These are phyloP conservation scores for Trissoscelio sp. DNA, from an alignment of 2,888 invertebrate genomes.

Conservation along the genomic window DNA sequence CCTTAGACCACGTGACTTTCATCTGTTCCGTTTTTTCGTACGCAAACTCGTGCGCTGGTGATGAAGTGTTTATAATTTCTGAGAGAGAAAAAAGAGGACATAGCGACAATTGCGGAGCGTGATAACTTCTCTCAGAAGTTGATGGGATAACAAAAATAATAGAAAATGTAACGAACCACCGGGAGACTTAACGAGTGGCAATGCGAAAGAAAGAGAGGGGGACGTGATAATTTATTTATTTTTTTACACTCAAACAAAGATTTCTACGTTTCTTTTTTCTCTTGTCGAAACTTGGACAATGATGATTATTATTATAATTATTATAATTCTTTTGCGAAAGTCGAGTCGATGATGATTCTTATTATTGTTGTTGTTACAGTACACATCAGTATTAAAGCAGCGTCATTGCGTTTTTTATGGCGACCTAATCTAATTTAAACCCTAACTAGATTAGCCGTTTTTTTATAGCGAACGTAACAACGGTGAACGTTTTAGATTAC, in stretches of 20 bases:
- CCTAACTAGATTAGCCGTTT: conserved; percentile 57
- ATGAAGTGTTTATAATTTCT: too few relatives aligned
- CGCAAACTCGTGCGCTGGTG: too few relatives aligned
- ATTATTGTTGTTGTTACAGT: conserved; percentile 58
- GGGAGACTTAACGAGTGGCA: conserved; percentile 41
- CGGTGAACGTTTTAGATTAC: conserved; percentile 56
- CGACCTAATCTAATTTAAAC: conserved; percentile 60
- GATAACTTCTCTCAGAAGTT: conserved; percentile 19
- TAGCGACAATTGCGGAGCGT: too few relatives aligned
- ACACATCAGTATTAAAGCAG: conserved; percentile 66
- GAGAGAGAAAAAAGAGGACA: too few relatives aligned
- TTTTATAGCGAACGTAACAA: conserved; percentile 51
- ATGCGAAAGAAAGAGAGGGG: conserved; percentile 50
- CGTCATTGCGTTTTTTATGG: conserved; percentile 63
- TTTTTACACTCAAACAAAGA: conserved; percentile 34
- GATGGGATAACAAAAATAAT: too few relatives aligned
- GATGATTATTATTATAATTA: too few relatives aligned
- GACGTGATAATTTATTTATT: conserved; percentile 53
- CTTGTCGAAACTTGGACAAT: conserved; percentile 11
- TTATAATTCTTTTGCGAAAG: conserved; percentile 20
- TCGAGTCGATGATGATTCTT: conserved; percentile 47
- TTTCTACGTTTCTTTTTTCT: conserved; percentile 22
- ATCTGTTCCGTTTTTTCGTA: too few relatives aligned
- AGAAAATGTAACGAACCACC: conserved; percentile 31
- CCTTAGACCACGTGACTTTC: too few relatives aligned